phyloP scores from a whole-genome alignment of 2,113 vertebrate genomes.

The Mormyrus iriodes region DNA sequence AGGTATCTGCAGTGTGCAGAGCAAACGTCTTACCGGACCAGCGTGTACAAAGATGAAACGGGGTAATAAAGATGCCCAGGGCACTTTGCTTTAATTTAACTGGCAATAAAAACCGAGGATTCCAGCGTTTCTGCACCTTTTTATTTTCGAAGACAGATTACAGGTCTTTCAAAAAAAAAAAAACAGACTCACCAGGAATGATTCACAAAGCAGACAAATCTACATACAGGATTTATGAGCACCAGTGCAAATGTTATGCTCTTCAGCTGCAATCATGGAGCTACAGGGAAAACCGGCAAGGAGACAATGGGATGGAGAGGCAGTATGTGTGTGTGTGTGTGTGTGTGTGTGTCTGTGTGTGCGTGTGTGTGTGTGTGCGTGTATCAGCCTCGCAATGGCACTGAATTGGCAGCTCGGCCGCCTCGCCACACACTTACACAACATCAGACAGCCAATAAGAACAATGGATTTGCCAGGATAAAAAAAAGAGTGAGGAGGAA shows the following conservation, averaged over 20 bases:
- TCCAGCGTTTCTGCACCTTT: not conserved
- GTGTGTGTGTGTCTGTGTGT: slow-evolving; percentile 19
- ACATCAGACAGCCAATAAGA: slow-evolving; percentile 27
- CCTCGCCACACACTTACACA: slow-evolving; percentile 24
- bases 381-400: not conserved
- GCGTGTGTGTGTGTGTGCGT: not conserved
- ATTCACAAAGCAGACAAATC: slow-evolving; percentile 21
- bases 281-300: slow-evolving; percentile 13
- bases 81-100: slow-evolving; percentile 19
- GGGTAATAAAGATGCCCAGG: not conserved
- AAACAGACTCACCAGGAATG: slow-evolving; percentile 33
- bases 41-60: slow-evolving; percentile 9
- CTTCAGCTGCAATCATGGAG: slow-evolving; percentile 35
- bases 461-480: slow-evolving; percentile 19
- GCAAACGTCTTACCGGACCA: slow-evolving; percentile 20
- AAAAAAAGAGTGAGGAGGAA: not conserved
- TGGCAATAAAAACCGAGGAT: slow-evolving; percentile 4
- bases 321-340: slow-evolving; percentile 20
- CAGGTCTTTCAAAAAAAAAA: not conserved
- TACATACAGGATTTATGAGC: slow-evolving; percentile 37
- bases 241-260: slow-evolving; percentile 28
- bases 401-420: slow-evolving; percentile 22
- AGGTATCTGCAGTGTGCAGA: slow-evolving; percentile 24
- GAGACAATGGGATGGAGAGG: slow-evolving; percentile 7
- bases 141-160: slow-evolving; percentile 8